Conservation (phyloP, 2,113 vertebrate species). For the Mola mola region DNA sequence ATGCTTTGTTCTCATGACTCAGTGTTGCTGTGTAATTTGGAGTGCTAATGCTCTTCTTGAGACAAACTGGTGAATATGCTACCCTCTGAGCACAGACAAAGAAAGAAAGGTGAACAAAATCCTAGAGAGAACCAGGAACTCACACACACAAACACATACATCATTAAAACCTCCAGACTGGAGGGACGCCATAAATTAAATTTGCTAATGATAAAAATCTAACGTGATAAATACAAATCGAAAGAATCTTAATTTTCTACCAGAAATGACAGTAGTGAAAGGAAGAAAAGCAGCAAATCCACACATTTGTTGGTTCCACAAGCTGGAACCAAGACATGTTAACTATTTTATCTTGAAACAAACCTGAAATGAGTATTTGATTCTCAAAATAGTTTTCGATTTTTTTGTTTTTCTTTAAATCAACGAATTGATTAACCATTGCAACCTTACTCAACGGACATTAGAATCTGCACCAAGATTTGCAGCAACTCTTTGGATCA, state of each 20-base stretch:
- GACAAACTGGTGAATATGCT: slow-evolving; percentile 61
- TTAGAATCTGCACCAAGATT: neutral
- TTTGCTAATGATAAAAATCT: slow-evolving; percentile 38
- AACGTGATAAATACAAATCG: no score
- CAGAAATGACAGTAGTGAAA: no score
- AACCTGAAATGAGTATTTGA: no score
- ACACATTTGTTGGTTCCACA: no score
- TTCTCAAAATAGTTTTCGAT: no score
- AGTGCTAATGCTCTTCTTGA: slow-evolving; percentile 62
- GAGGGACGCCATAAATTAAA: slow-evolving; percentile 61
- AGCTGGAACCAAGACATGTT: no score
- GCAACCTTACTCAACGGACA: no score
- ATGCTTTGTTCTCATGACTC: slow-evolving; percentile 69
- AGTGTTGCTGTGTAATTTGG: slow-evolving; percentile 62
- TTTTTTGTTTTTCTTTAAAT: no score
- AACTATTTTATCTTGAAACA: no score
- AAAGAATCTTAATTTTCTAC: no score
- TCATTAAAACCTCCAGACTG: slow-evolving; percentile 6
- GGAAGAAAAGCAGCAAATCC: no score
- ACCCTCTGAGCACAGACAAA: slow-evolving; percentile 29
- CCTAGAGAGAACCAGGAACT: slow-evolving; percentile 17
- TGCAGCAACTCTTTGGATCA: neutral
- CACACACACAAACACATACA: slow-evolving; percentile 12
- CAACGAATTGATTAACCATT: no score
- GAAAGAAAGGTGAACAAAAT: slow-evolving; percentile 23